Base-by-base conservation (phyloP, 1,140 invertebrate species). In the Drosophila guanche region DNA sequence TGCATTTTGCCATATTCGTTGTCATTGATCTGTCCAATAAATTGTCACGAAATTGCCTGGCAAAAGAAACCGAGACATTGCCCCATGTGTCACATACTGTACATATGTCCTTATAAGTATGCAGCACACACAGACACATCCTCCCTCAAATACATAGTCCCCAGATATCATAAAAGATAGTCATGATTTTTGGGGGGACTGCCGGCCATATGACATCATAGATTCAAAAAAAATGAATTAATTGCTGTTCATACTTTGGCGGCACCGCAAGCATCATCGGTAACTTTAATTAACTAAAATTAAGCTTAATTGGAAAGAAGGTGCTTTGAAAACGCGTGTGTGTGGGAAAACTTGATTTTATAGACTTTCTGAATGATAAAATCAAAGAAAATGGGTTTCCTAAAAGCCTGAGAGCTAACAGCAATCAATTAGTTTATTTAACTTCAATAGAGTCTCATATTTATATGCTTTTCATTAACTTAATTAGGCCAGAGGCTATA, bases 11-110 rank as follows among this genome's bases (percentile, higher is more conserved):
- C 73, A 74, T 88, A 81, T 86, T 61, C 58, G 73, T 78, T 75
- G 77, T 81, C 81, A 74, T 70, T 77, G 83, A 88, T 88, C 63
- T 70, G 75, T 84, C 65, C 71, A 84, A 84, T 84, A 84, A 84
- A 84, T 84, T 84, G 79, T 85, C 79, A 85, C 80, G 79, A 85
- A 66, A 59, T 69, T 74, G 67, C 37, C 33, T 47, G 60, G 40
- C 29, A 53, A 16, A 22, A 45, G 54, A 22, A 37, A 48, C 29
- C 23, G 14, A 48, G 57, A 57, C 57, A 56, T 43, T 47, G 57
- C 52, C 33, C 33, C 62, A 69, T 59, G 53, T 61, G 41, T 69
- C 52, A 69, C 53, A 63, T 69, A 57, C 4, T 76, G 70, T 69
- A 33, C 57, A 76, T 74, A 56, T 76, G 70, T 69, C 74, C 66